These are phyloP conservation scores for Hystrix brachyura DNA, from an alignment of 2,113 vertebrate genomes.

Conservation along the genomic window DNA sequence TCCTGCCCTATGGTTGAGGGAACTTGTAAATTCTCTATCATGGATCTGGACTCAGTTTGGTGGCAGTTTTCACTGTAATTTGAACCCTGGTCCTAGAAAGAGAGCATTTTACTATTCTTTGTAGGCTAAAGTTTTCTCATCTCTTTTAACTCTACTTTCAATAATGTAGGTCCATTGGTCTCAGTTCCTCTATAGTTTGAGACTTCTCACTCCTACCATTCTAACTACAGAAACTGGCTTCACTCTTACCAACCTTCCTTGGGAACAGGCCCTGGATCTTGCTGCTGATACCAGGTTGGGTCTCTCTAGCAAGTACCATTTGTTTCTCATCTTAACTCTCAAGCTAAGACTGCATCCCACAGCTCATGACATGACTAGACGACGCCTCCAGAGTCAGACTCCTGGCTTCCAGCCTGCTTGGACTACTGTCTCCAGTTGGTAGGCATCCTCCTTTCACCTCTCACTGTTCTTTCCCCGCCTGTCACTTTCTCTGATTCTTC, in stretches of 20 bases:
- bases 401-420: background rate
- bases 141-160: background rate
- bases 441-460: background rate
- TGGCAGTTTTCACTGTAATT: background rate
- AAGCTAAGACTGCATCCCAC: background rate
- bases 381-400: background rate
- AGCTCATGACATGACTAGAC: background rate
- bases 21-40: background rate
- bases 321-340: background rate
- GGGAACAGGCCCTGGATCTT: background rate
- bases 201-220: background rate
- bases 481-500: background rate
- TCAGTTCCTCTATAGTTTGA: background rate
- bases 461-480: background rate
- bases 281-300: background rate
- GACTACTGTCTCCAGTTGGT: background rate
- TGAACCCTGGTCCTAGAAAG: background rate
- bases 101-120: background rate
- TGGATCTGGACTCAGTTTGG: background rate
- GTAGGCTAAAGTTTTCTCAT: background rate
- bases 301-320: background rate
- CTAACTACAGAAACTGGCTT: background rate
- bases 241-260: background rate
- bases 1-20: background rate
- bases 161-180: background rate